phyloP scores from a whole-genome alignment of 2,888 invertebrate species.

The Petrophora chlorosata region DNA sequence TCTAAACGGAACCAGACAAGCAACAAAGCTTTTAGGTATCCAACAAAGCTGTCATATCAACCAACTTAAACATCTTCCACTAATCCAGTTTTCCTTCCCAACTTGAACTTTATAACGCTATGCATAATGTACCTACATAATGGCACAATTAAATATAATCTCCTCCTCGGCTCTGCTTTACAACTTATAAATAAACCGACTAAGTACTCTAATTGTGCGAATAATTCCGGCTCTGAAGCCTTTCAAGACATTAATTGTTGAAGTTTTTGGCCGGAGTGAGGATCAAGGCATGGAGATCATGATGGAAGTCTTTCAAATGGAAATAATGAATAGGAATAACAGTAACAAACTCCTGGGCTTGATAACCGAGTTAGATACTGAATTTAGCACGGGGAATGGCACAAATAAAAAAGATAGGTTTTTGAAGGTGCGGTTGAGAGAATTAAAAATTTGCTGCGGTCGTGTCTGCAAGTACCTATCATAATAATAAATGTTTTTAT shows the following conservation, averaged over 20 bases:
- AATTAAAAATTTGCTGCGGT: too few relatives aligned
- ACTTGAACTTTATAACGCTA: neutral
- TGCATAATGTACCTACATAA: neutral
- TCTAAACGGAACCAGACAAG: too few relatives aligned
- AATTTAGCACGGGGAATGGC: constrained; percentile 31
- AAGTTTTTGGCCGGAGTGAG: constrained; percentile 49
- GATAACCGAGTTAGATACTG: constrained; percentile 55
- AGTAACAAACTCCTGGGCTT: constrained; percentile 55
- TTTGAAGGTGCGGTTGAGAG: too few relatives aligned
- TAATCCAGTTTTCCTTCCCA: neutral
- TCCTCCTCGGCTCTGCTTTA: constrained; percentile 11
- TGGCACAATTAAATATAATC: constrained; percentile 18
- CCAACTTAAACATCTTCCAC: neutral
- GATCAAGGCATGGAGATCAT: constrained; percentile 27
- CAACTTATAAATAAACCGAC: constrained; percentile 20
- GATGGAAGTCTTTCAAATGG: constrained; percentile 32
- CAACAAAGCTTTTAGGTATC: too few relatives aligned
- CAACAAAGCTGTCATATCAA: too few relatives aligned
- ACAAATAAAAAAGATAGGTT: constrained; percentile 14
- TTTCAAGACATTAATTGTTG: constrained; percentile 44
- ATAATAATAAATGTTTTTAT: too few relatives aligned
- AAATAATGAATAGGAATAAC: constrained; percentile 59
- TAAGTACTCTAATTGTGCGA: constrained; percentile 29
- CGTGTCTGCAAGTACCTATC: too few relatives aligned
- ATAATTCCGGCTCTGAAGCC: constrained; percentile 30